Percentiles rank a stretch among this genome's conserved stretches.
Conservation (phyloP, 1,140 invertebrate genomes). For the Gonatopus flavifemur region DNA sequence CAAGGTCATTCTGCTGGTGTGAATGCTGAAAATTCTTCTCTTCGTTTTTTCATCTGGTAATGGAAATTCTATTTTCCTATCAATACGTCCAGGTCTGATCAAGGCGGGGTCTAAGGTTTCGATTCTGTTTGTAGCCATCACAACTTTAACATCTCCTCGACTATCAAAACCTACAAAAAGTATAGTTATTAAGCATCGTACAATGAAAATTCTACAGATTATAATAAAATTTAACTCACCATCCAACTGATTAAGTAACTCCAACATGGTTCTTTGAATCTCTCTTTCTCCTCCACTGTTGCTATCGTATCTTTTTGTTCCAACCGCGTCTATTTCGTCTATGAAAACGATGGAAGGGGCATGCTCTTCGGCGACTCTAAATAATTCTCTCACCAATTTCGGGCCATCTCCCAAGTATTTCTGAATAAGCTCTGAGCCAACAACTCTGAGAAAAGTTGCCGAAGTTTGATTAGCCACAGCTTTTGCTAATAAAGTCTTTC, state of each 20-base stretch:
- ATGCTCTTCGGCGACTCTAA: constrained; percentile 98
- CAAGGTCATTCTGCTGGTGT: constrained; percentile 97
- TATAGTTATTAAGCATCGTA: background rate
- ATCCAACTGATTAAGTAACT: constrained; percentile 97
- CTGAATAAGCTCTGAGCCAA: constrained; percentile 98
- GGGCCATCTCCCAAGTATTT: constrained; percentile 99
- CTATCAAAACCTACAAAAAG: constrained; percentile 69
- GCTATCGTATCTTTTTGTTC: constrained; percentile 98
- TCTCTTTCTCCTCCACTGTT: constrained; percentile 99
- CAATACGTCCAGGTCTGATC: constrained; percentile 97
- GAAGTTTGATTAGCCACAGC: constrained; percentile 99
- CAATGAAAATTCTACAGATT: background rate
- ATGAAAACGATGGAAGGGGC: constrained; percentile 99
- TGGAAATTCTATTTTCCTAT: constrained; percentile 99
- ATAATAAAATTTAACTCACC: constrained; percentile 73
- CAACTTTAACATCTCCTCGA: constrained; percentile 78
- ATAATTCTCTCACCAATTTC: constrained; percentile 96
- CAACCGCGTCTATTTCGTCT: constrained; percentile 99
- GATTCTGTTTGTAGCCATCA: constrained; percentile 99
- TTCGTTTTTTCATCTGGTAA: constrained; percentile 99
- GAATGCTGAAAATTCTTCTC: constrained; percentile 96
- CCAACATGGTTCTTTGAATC: constrained; percentile 99
- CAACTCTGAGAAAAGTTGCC: constrained; percentile 97
- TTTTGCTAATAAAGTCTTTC: constrained; percentile 97
- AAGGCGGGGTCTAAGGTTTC: constrained; percentile 98